phyloP scores from a whole-genome alignment of 2,888 invertebrate species.

The Phasia obesa region DNA sequence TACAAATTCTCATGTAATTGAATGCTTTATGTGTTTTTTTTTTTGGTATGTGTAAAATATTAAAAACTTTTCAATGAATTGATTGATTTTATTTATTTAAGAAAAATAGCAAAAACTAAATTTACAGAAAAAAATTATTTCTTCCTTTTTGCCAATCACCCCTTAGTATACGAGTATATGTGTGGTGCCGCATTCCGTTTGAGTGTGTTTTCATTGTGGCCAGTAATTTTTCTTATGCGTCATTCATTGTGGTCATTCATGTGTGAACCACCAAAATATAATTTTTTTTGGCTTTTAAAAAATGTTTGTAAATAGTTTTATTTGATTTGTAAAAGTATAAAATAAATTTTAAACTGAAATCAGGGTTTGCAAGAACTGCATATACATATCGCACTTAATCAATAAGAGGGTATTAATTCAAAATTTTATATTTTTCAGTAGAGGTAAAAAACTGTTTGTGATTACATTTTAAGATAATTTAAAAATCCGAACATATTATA shows the following conservation, averaged over 20 bases:
- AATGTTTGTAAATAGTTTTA: slow-evolving; percentile 10
- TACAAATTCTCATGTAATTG: too few relatives aligned
- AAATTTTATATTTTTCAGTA: too few relatives aligned
- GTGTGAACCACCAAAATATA: slow-evolving; percentile 67
- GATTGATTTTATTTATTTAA: slow-evolving; percentile 79
- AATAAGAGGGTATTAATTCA: too few relatives aligned
- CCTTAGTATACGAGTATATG: not conserved
- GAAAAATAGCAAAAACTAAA: slow-evolving; percentile 18
- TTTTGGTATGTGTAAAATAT: slow-evolving; percentile 43
- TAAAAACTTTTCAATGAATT: slow-evolving; percentile 77
- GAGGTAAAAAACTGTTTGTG: too few relatives aligned
- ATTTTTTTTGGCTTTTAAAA: slow-evolving; percentile 58
- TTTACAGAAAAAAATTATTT: slow-evolving; percentile 26
- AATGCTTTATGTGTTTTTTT: not conserved
- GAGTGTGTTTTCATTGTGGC: slow-evolving; percentile 59
- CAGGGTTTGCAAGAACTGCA: slow-evolving; percentile 21
- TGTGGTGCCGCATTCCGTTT: slow-evolving; percentile 23
- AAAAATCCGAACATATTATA: too few relatives aligned
- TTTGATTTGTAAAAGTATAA: slow-evolving; percentile 29
- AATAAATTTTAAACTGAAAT: slow-evolving; percentile 20
- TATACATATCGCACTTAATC: too few relatives aligned
- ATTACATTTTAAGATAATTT: too few relatives aligned
- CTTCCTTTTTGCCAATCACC: slow-evolving; percentile 42
- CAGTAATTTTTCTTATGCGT: slow-evolving; percentile 19
- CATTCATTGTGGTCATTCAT: slow-evolving; percentile 60